phyloP scores from a whole-genome alignment of 2,113 vertebrate species.

The Rana temporaria region DNA sequence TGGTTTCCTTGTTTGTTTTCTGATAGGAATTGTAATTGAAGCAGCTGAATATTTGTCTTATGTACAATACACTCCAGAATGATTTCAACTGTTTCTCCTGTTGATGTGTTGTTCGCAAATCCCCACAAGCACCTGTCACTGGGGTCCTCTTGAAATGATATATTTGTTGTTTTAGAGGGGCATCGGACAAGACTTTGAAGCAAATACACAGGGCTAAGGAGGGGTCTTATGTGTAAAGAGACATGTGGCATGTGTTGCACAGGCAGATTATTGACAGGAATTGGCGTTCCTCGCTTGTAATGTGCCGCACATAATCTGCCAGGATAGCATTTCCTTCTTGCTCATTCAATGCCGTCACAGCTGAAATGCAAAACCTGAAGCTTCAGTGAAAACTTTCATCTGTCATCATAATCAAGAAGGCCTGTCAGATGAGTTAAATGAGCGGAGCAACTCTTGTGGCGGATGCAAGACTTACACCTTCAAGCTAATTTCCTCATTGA shows the following conservation, averaged over 20 bases:
- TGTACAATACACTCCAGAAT: conserved; percentile 56
- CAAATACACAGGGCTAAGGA: conserved; percentile 64
- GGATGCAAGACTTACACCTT: conserved; percentile 66
- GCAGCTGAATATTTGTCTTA: conserved; percentile 17
- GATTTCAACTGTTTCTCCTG: conserved; percentile 62
- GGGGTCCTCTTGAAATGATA: conserved; percentile 72
- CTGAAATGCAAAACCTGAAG: conserved; percentile 71
- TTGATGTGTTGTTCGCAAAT: conserved; percentile 61
- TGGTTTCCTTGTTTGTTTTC: conserved; percentile 13
- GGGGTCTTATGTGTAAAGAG: conserved; percentile 73
- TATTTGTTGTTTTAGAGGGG: conserved; percentile 68
- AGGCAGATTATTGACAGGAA: conserved; percentile 65
- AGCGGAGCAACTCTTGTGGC: conserved; percentile 64
- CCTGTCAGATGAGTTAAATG: conserved; percentile 69
- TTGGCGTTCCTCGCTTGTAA: conserved; percentile 63
- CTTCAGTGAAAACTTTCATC: conserved; percentile 72
- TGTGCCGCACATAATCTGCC: conserved; percentile 73
- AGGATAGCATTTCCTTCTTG: conserved; percentile 76
- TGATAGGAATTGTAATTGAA: conserved; percentile 4
- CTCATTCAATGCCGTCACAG: conserved; percentile 65
- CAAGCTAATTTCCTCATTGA: conserved; percentile 21
- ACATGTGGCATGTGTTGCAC: conserved; percentile 67
- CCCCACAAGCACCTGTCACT: conserved; percentile 76
- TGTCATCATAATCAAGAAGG: conserved; percentile 68
- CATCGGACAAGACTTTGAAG: conserved; percentile 71